These are phyloP conservation scores for Drosophila mayaguana DNA, from an alignment of 2,888 invertebrate species.

Conservation along the genomic window DNA sequence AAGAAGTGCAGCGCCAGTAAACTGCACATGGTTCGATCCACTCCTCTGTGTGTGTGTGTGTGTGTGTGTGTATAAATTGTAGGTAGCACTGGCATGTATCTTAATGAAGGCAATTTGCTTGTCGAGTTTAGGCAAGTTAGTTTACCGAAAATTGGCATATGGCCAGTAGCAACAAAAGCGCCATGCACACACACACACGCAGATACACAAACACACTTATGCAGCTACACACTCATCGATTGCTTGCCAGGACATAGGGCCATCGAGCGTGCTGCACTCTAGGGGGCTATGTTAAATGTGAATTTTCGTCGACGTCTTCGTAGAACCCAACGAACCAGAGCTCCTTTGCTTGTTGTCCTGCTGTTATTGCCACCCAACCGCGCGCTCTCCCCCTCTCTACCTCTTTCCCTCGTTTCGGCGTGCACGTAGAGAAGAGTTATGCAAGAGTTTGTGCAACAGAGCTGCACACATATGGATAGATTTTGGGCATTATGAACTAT, in stretches of 20 bases:
- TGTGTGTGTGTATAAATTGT: constrained; percentile 67
- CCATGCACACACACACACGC: constrained; percentile 27
- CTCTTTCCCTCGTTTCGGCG: background rate
- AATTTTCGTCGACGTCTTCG: constrained; percentile 64
- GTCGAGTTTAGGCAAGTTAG: constrained; percentile 82
- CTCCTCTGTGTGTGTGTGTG: constrained; percentile 17
- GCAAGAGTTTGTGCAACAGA: constrained; percentile 65
- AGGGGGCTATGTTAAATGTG: constrained; percentile 62
- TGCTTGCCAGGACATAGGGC: constrained; percentile 54
- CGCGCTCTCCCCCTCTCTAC: background rate
- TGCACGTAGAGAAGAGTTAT: constrained; percentile 54
- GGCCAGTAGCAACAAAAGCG: constrained; percentile 79
- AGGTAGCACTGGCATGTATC: constrained; percentile 79
- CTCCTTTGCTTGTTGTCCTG: constrained; percentile 42
- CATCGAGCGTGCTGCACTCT: constrained; percentile 66
- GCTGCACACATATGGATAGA: constrained; percentile 28
- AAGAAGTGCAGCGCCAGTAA: constrained; percentile 52
- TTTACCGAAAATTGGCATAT: constrained; percentile 83
- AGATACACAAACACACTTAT: constrained; percentile 3
- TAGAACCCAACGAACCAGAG: constrained; percentile 47
- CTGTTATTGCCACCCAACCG: constrained; percentile 7
- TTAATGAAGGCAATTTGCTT: constrained; percentile 81
- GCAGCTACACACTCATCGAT: constrained; percentile 60
- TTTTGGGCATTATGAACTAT: constrained; percentile 45
- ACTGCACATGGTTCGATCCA: constrained; percentile 61